Evolutionary conservation across 2,888 invertebrate species (phyloP).

Genomic region (Eilema depressum): DNA sequence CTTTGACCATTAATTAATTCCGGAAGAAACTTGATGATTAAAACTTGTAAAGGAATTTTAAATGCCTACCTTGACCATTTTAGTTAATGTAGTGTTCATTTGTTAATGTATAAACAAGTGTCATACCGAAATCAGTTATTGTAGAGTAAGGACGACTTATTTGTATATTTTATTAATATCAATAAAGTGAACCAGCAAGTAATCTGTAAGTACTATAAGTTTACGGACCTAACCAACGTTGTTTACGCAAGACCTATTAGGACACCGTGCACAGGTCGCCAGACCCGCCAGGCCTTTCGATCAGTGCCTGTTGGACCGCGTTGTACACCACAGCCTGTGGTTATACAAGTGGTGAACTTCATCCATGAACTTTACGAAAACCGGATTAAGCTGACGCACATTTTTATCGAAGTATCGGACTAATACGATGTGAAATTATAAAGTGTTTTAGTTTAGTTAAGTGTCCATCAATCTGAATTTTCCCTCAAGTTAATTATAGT

Average conservation of each 20-base stretch:
- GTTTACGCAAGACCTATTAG: constrained; percentile 16
- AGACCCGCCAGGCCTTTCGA: constrained; percentile 17
- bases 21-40: neutral
- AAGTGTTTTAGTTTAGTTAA: neutral
- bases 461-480: neutral
- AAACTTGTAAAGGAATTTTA: neutral
- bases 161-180: neutral
- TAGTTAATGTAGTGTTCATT: no score
- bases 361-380: constrained; percentile 17
- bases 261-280: constrained; percentile 12
- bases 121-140: neutral
- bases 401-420: neutral
- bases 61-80: neutral
- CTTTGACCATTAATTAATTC: neutral
- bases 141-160: neutral
- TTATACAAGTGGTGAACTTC: constrained; percentile 14
- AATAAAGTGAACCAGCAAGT: constrained; percentile 6
- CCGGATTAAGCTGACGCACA: neutral
- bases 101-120: neutral
- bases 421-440: neutral
- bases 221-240: constrained; percentile 16
- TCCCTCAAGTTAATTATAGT: constrained; percentile 7
- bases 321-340: neutral
- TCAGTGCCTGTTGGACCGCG: constrained; percentile 15
- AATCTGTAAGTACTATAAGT: constrained; percentile 5